Percentiles rank a stretch among this genome's conserved stretches.
These are phyloP conservation scores for Macrosiphum euphorbiae DNA, from an alignment of 2,888 invertebrate species.

Conservation along the genomic window DNA sequence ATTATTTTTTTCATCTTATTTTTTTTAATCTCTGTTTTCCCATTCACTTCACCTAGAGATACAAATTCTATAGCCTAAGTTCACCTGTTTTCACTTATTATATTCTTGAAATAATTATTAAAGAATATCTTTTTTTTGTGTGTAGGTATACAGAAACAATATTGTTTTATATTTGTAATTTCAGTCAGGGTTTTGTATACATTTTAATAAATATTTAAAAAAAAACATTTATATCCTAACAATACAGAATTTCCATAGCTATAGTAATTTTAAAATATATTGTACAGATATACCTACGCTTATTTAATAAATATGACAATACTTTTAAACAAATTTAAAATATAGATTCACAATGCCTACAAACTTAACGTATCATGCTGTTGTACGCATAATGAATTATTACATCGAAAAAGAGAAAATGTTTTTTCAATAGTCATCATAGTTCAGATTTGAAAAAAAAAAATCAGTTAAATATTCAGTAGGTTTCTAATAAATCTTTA, in stretches of 20 bases:
- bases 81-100: background rate
- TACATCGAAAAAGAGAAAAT: background rate
- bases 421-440: background rate
- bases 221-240: background rate
- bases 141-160: background rate
- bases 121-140: background rate
- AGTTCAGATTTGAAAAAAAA: background rate
- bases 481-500: background rate
- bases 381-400: background rate
- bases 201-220: background rate
- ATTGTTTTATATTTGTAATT: background rate
- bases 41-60: background rate
- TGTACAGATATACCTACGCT: background rate
- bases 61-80: background rate
- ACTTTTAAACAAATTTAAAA: background rate
- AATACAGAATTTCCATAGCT: background rate
- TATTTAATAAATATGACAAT: background rate
- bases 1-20: background rate
- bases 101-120: background rate
- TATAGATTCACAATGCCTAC: background rate
- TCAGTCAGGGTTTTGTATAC: background rate
- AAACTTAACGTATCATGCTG: background rate
- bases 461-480: background rate
- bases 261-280: background rate
- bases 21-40: background rate